Evolutionary conservation across 2,113 vertebrate genomes (phyloP).

Genomic region (Daboia siamensis): DNA sequence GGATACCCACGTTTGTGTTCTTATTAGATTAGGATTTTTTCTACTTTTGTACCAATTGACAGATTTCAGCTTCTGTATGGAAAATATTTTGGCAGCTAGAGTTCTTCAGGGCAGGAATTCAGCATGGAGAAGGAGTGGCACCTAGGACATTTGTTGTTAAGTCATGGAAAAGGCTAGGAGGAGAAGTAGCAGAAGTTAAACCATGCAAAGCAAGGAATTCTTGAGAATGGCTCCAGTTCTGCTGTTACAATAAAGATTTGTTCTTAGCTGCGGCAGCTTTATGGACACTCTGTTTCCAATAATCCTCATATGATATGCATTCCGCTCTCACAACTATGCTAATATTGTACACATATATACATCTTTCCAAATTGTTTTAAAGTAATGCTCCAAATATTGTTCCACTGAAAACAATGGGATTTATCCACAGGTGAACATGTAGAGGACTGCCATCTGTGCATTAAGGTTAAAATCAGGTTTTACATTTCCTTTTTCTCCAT

Average conservation of each 20-base stretch:
- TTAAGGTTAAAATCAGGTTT: background rate
- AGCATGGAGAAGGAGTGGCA: background rate
- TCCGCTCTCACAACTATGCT: background rate
- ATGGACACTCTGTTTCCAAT: background rate
- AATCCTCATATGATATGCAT: background rate
- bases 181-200: background rate
- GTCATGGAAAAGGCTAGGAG: background rate
- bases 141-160: background rate
- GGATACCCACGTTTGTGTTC: background rate
- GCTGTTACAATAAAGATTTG: background rate
- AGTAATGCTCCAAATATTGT: background rate
- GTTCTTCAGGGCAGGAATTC: background rate
- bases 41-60: background rate
- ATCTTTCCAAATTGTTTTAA: background rate
- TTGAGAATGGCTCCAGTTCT: background rate
- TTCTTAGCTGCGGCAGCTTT: background rate
- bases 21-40: background rate
- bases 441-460: background rate
- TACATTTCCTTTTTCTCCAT: background rate
- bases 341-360: background rate
- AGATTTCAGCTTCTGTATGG: background rate
- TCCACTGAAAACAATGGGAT: background rate
- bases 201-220: background rate
- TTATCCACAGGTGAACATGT: background rate
- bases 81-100: background rate